A percentile compares a stretch with the other conserved stretches of the same genome.
Evolutionary conservation across 2,888 invertebrate species (phyloP).

Genomic region (Laothoe populi): DNA sequence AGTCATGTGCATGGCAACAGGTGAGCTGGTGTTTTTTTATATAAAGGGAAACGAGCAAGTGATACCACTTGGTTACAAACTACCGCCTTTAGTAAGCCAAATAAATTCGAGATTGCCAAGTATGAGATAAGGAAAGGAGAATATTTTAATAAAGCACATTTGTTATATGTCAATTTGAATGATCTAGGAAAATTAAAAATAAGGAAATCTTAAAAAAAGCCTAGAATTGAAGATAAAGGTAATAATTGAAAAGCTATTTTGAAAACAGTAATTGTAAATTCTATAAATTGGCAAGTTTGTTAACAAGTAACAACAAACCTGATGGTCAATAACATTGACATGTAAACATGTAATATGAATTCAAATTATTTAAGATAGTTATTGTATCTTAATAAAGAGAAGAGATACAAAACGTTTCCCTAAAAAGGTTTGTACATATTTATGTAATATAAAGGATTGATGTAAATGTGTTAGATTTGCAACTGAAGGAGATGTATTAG

Average conservation of each 20-base stretch:
- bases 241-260: not conserved
- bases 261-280: not conserved
- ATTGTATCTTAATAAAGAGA: too few relatives aligned
- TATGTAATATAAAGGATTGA: slow-evolving; percentile 29
- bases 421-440: slow-evolving; percentile 38
- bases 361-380: too few relatives aligned
- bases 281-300: not conserved
- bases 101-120: too few relatives aligned
- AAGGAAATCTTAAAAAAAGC: slow-evolving; percentile 9
- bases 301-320: not conserved
- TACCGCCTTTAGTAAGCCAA: too few relatives aligned
- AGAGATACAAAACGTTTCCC: too few relatives aligned
- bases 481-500: slow-evolving; percentile 51
- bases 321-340: not conserved
- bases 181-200: slow-evolving; percentile 11
- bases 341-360: too few relatives aligned
- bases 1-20: slow-evolving; percentile 99
- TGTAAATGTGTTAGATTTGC: slow-evolving; percentile 52
- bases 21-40: slow-evolving; percentile 78
- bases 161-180: too few relatives aligned
- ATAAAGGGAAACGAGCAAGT: too few relatives aligned
- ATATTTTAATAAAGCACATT: too few relatives aligned
- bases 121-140: too few relatives aligned
- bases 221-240: not conserved
- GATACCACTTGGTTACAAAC: too few relatives aligned